Conservation (phyloP, 2,888 invertebrate species). For the Laothoe populi region DNA sequence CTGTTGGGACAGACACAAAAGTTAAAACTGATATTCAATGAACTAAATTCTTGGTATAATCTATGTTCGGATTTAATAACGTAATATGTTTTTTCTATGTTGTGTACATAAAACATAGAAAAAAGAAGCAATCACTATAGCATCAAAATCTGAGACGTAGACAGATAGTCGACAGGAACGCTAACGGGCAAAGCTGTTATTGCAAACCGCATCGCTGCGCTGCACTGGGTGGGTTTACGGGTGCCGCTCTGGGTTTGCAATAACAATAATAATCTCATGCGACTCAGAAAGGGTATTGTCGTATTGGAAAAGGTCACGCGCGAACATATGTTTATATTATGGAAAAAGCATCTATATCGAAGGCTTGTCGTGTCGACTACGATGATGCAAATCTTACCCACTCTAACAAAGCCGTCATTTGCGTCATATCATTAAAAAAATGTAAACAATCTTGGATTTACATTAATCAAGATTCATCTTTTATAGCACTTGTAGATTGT, state of each 20-base stretch:
- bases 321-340: slow-evolving; percentile 14
- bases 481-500: too few relatives aligned
- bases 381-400: slow-evolving; percentile 49
- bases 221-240: too few relatives aligned
- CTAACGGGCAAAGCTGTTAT: too few relatives aligned
- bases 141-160: too few relatives aligned
- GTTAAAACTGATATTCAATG: not conserved
- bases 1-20: not conserved
- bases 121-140: too few relatives aligned
- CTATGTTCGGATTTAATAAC: not conserved
- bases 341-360: slow-evolving; percentile 12
- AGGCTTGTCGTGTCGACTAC: slow-evolving; percentile 41
- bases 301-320: slow-evolving; percentile 21
- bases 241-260: not conserved
- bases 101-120: too few relatives aligned
- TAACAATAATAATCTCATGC: slow-evolving; percentile 19
- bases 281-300: slow-evolving; percentile 11
- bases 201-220: too few relatives aligned
- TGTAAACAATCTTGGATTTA: slow-evolving; percentile 48
- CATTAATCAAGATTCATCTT: not conserved
- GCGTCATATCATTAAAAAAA: slow-evolving; percentile 49
- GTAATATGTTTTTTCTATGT: too few relatives aligned
- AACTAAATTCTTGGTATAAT: not conserved
- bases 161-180: too few relatives aligned
- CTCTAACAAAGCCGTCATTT: slow-evolving; percentile 49